Percentiles rank a stretch among this genome's conserved stretches.
phyloP scores from a whole-genome alignment of 2,888 invertebrate species.

The Heliconius ismenius region DNA sequence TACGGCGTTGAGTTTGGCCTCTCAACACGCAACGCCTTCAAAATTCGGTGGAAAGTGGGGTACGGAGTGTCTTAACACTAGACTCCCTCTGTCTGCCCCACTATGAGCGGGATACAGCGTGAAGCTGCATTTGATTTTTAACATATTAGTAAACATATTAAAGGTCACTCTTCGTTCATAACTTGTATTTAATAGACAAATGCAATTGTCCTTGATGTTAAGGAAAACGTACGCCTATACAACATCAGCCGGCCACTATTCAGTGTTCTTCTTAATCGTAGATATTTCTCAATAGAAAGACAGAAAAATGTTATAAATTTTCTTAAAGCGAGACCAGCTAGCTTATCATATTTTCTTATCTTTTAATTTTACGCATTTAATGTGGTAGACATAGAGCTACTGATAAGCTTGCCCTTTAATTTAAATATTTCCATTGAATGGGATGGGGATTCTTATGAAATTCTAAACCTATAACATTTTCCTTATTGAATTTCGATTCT shows the following conservation, averaged over 20 bases:
- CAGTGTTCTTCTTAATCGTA: neutral
- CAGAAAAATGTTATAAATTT: neutral
- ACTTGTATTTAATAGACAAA: neutral
- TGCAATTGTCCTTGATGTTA: neutral
- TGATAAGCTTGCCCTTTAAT: neutral
- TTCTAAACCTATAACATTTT: too few species aligned
- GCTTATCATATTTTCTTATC: neutral
- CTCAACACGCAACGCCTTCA: too few species aligned
- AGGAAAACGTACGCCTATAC: constrained; percentile 6
- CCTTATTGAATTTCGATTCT: too few species aligned
- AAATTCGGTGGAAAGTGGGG: too few species aligned
- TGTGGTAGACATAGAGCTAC: neutral
- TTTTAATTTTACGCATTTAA: neutral
- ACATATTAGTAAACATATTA: neutral
- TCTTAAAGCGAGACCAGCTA: neutral
- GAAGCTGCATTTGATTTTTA: too few species aligned
- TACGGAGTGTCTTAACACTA: too few species aligned
- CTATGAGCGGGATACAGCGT: too few species aligned
- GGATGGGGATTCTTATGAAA: too few species aligned
- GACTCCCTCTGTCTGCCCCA: too few species aligned
- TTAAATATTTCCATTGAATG: too few species aligned
- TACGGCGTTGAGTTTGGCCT: too few species aligned
- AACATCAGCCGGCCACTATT: neutral
- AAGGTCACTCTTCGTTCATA: neutral
- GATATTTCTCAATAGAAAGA: neutral